Evolutionary conservation across 2,113 vertebrate genomes (phyloP).

Genomic region (Piaya cayana): DNA sequence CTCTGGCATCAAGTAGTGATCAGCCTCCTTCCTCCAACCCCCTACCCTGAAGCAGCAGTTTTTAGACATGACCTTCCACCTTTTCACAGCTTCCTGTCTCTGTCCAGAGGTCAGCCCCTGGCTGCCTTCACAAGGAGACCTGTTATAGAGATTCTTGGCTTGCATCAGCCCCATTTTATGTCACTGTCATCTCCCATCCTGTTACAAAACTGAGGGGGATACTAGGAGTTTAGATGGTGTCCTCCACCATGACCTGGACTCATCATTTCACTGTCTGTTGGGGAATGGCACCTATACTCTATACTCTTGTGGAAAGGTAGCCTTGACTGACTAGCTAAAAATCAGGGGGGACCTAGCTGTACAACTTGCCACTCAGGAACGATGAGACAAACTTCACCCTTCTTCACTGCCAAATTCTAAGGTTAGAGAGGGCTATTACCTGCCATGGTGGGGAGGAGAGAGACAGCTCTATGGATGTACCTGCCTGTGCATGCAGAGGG

Average conservation of each 20-base stretch:
- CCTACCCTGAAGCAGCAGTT: neutral
- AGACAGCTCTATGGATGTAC: neutral
- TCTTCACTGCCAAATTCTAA: neutral
- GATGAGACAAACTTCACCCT: slow-evolving; percentile 4
- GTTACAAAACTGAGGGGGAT: neutral
- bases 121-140: neutral
- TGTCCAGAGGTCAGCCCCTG: neutral
- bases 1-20: neutral
- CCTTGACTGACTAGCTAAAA: neutral
- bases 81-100: neutral
- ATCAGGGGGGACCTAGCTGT: neutral
- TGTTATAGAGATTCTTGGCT: neutral
- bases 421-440: neutral
- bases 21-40: neutral
- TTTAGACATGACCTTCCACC: neutral
- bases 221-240: neutral
- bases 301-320: neutral
- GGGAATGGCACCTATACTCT: neutral
- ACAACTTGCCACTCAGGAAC: neutral
- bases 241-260: neutral
- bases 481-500: neutral
- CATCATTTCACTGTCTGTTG: neutral
- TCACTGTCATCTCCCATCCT: neutral
- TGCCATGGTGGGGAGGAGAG: neutral
- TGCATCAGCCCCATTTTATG: neutral